Evolutionary conservation across 2,888 invertebrate species (phyloP), one percentile per base, ranked within the genome.

Genomic region (Eupeodes luniger): DNA sequence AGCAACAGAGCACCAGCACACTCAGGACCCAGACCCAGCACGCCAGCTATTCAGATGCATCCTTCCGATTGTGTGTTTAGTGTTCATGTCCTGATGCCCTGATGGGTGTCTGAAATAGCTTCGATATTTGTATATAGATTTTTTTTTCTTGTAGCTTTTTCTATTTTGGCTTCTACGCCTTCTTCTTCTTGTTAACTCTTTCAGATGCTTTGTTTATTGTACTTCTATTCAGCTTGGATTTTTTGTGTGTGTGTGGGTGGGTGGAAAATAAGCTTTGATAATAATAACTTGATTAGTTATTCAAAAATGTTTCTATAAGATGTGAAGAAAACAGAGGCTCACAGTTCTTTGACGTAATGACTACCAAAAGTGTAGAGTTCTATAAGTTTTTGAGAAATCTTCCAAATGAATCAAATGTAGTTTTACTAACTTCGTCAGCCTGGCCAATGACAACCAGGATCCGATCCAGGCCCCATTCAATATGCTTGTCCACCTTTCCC

Each of bases 61-160:
- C 75, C 74, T 79, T 61, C 19, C 67, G 51, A 55, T 61, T 47
- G 64, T 66, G 10, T 53, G 49, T 61, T 67, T 51, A 61, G 64
- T 80, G 49, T 59, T 44, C 55, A 67, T 82, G 81, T 82, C 77
- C 70, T 84, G 61, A 34, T 64, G 64, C 64, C 64, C 64, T 66
- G 74, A 67, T 75, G 51, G 69, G 19, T 47, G 83, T 76, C 70
- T 80, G 84, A 51, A 76, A 78, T 66, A 85, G 51, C 51, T 76
- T 49, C 49, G 69, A 69, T 69, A 62, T 69, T n/a, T 40, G 7
- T 44, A 27, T 27, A 27, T 27, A 27, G 27, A 27, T 59, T 69
- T 5, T 9, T 57, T 12, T 70, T 51, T 61, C 10, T 57, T 9
- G 27, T 27, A 27, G 40, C 9, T 9, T 40, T 2, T 40, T 9